Conservation (phyloP, 2,888 invertebrate genomes). For the Napeogenes inachia region DNA sequence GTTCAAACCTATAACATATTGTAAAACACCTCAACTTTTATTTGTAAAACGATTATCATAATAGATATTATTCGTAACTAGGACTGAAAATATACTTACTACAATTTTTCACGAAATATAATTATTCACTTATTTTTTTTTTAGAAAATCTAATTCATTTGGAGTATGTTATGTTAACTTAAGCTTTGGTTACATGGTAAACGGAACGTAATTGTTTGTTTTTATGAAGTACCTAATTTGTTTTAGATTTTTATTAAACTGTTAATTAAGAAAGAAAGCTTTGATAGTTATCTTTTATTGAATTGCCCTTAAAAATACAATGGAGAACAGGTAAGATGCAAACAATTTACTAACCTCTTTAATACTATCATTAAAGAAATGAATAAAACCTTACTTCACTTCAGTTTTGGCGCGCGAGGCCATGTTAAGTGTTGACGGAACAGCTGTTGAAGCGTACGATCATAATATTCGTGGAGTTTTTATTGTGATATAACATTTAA, state of each 20-base stretch:
- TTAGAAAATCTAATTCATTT: too few relatives aligned
- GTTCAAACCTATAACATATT: too few relatives aligned
- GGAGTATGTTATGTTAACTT: not conserved
- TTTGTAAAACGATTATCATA: too few relatives aligned
- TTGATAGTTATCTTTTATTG: not conserved
- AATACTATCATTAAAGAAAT: not conserved
- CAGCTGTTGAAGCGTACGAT: conserved; percentile 62
- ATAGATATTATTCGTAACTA: too few relatives aligned
- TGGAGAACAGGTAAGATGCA: conserved; percentile 54
- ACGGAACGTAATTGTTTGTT: conserved; percentile 29
- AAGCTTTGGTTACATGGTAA: conserved; percentile 13
- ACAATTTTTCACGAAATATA: too few relatives aligned
- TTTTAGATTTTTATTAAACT: conserved; percentile 4
- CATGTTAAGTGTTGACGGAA: conserved; percentile 58
- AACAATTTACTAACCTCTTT: conserved; percentile 8
- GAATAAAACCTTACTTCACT: conserved; percentile 29
- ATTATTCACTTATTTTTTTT: too few relatives aligned
- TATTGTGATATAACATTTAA: conserved; percentile 42
- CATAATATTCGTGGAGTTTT: conserved; percentile 17
- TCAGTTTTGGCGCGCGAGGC: conserved; percentile 72
- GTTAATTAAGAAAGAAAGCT: not conserved
- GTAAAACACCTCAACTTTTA: too few relatives aligned
- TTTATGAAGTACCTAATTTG: not conserved
- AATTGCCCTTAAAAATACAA: conserved; percentile 22
- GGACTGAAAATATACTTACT: too few relatives aligned